These are phyloP conservation scores for Camponotus fellah DNA, from an alignment of 2,888 invertebrate genomes.

Conservation along the genomic window DNA sequence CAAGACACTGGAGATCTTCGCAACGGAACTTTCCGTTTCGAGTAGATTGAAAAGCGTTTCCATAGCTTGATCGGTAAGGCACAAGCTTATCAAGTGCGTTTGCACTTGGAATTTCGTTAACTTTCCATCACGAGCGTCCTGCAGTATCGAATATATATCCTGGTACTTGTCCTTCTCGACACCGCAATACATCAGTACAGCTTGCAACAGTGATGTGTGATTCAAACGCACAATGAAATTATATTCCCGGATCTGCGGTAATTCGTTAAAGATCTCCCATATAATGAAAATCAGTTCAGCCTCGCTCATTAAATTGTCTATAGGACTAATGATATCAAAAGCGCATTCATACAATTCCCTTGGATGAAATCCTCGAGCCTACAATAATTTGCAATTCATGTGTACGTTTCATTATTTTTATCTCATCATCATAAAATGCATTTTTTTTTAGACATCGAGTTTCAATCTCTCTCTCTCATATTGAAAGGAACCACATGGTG, in stretches of 20 bases:
- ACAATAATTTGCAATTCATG: slow-evolving; percentile 46
- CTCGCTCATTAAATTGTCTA: slow-evolving; percentile 91
- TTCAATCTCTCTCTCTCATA: not conserved
- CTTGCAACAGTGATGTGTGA: slow-evolving; percentile 92
- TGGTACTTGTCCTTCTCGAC: slow-evolving; percentile 90
- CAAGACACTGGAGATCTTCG: slow-evolving; percentile 89
- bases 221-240: slow-evolving; percentile 92
- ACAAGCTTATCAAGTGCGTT: slow-evolving; percentile 90
- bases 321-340: slow-evolving; percentile 96
- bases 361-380: slow-evolving; percentile 92
- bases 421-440: not conserved
- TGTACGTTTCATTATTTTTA: not conserved
- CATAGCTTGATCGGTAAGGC: slow-evolving; percentile 90
- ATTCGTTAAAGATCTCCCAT: slow-evolving; percentile 91
- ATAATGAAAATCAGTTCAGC: slow-evolving; percentile 94
- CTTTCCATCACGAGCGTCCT: slow-evolving; percentile 88
- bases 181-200: slow-evolving; percentile 93
- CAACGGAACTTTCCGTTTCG: slow-evolving; percentile 89
- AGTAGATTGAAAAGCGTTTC: slow-evolving; percentile 89
- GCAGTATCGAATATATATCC: slow-evolving; percentile 86
- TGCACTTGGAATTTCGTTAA: slow-evolving; percentile 91
- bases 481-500: too few species aligned
- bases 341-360: slow-evolving; percentile 96
- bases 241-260: slow-evolving; percentile 89
- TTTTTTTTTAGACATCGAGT: not conserved